Evolutionary conservation across 1,140 invertebrate species (phyloP), one percentile per base, ranked within the genome.

Genomic region (Dendrolimus punctatus): DNA sequence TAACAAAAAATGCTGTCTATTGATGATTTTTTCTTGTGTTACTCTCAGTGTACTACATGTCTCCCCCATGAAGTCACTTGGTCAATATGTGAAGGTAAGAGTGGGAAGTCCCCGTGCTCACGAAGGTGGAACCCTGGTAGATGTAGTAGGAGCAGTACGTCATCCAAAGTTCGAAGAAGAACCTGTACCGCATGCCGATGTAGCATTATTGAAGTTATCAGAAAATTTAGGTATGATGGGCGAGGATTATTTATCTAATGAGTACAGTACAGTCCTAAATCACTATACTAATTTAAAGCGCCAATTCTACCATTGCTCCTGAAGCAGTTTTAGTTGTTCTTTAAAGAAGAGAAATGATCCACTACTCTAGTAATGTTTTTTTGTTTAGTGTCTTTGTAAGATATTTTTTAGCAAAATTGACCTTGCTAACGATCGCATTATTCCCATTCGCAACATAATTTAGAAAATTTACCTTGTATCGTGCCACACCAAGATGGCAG

Each of bases 111-210:
- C 68, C 3, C 55, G 51, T 5, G 56, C 77, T 0, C 77, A 82
- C 23, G 80, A 83, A 41, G 82, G 77, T 0, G 82, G 82, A 0
- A 46, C 56, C 0, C 56, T 85, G 2, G 52, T 83, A 9, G 73
- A 75, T 7, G 80, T 85, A 6, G 66, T 62, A 0, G 82, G 80
- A 0, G 82, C 79, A 1, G 69, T 85, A 0, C 56, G 82, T 41
- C 82, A 85, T 44, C 82, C 82, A 8, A 83, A 84, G 55, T 85
- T 82, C 51, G 82, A 85, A 49, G 82, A 85, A 51, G 82, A 85
- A 36, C 82, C 82, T 0, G 82, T 85, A 1, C 82, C 82, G 0
- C 82, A 85, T 40, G 80, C 80, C 36, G 82, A 85, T 36, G 66
- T 85, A 0, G 80, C 80, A 0, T 46, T 85, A 38, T 54, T 85